Base-by-base conservation (phyloP, 2,888 invertebrate genomes). In the Oscheius sp. region DNA sequence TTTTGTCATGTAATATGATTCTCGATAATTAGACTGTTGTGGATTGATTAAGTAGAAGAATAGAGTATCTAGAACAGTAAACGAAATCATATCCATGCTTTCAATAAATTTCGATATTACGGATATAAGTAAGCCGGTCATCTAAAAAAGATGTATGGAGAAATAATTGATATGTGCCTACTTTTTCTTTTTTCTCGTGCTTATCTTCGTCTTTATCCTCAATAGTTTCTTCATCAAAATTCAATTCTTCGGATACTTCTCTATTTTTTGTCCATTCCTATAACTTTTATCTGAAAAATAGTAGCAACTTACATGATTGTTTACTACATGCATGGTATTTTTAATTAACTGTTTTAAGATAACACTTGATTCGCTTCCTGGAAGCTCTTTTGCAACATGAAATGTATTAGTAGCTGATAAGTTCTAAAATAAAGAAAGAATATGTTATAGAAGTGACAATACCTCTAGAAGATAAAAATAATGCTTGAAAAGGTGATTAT, bases 11-110 rank as follows among this genome's bases (percentile, higher is more conserved):
- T n/a, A 8, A 42, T 50, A 68, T 1, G 61, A 61, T 17, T 50
- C 50, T 2, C 61, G 46, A 48, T 61, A 68, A 46, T 69, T 64
- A 1, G 69, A 29, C 52, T 72, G 73, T 20, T 78, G 76, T 0
- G 76, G 79, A 15, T 67, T 65, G 8, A 73, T 70, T 4, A 79
- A 53, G 34, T 74, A 72, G 63, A 68, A 71, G 45, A 79, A 76
- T 4, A 79, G 29, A 1, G 71, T 75, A 63, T 79, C 79, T 25
- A 79, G 70, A 42, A 74, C 65, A 10, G 53, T 31, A 33, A 68
- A 55, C 3, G 71, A 61, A 0, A 79, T 68, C 3, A 57, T 50
- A 48, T 74, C 76, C 20, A 72, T n/a, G 4, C 67, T 55, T 2
- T 20, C 37, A 10, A 68, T 10, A 4, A 68, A 27, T 25, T 50